Base-by-base conservation (phyloP, 2,888 invertebrate genomes). In the Leptodirus hochenwartii region DNA sequence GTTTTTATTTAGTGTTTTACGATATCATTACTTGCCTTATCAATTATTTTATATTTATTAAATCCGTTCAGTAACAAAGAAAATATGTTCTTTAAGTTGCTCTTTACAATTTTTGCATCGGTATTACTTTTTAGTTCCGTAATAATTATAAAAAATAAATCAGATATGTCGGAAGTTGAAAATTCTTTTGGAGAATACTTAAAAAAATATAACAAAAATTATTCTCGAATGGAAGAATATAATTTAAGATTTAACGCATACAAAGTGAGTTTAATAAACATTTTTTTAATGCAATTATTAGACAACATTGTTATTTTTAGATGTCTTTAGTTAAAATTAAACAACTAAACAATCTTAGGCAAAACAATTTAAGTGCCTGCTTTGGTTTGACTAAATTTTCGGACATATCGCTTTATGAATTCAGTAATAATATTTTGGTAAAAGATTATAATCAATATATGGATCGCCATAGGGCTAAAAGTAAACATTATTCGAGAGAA, bases 381-480 rank as follows among this genome's bases (percentile, higher is more conserved):
- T 69, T 64, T 50, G 70, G 70, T 5, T 37, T 64, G n/a, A 70
- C 66, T 3, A 48, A 61, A 40, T 69, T 58, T 43, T 62, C 69
- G 12, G 69, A 70, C 41, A 46, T 70, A 43, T 61, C 62, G 24
- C 57, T 56, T 16, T 51, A 59, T 20, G 69, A 70, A 49, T 70
- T 69, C 44, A 38, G 55, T 39, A 44, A 46, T 8, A 26, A 29
- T 26, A 34, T 33, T n/a, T n/a, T n/a, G n/a, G n/a, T n/a, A n/a
- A n/a, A n/a, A n/a, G n/a, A n/a, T n/a, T n/a, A n/a, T n/a, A n/a
- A n/a, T n/a, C n/a, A n/a, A n/a, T 12, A 30, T 39, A 90, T 26
- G 30, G 17, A 17, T 15, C 8, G 28, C 30, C 22, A 20, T 33
- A 34, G 17, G 15, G 11, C 16, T 11, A 23, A 24, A 17, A 26